Conservation (phyloP, 2,888 invertebrate species). For the Dynastes hyllus region DNA sequence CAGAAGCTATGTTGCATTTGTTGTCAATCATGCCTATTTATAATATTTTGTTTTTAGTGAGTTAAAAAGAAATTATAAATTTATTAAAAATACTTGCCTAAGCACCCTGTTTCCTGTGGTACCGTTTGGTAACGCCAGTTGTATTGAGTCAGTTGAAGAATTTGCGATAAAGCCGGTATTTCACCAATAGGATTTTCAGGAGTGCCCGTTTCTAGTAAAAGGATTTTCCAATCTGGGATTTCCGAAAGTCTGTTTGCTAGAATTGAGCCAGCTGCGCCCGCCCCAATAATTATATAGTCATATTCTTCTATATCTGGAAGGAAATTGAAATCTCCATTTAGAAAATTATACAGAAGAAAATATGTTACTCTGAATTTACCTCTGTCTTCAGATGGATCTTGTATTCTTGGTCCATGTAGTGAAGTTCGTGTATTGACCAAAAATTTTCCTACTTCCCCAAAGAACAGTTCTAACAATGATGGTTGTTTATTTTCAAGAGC, state of each 20-base stretch:
- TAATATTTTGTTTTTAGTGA: neutral
- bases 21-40: constrained; percentile 77
- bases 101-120: constrained; percentile 50
- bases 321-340: neutral
- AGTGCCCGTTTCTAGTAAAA: constrained; percentile 73
- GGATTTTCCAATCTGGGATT: constrained; percentile 69
- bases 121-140: constrained; percentile 52
- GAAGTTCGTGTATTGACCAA: constrained; percentile 7
- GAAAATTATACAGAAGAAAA: neutral
- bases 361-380: constrained; percentile 1
- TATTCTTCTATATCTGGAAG: constrained; percentile 63
- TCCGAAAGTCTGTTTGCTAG: constrained; percentile 73
- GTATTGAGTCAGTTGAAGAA: constrained; percentile 44
- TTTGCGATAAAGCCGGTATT: constrained; percentile 45
- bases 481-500: too few species aligned
- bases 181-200: constrained; percentile 38
- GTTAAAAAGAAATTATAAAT: neutral
- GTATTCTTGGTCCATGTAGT: constrained; percentile 26
- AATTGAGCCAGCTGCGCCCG: constrained; percentile 71
- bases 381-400: constrained; percentile 15
- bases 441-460: constrained; percentile 17
- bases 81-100: constrained; percentile 38
- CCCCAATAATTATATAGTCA: constrained; percentile 71
- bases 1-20: constrained; percentile 81
- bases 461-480: constrained; percentile 15